Percentiles rank a stretch among this genome's conserved stretches.
These are phyloP conservation scores for Ophthalmolycus amberensis DNA, from an alignment of 2,113 vertebrate genomes.

Conservation along the genomic window DNA sequence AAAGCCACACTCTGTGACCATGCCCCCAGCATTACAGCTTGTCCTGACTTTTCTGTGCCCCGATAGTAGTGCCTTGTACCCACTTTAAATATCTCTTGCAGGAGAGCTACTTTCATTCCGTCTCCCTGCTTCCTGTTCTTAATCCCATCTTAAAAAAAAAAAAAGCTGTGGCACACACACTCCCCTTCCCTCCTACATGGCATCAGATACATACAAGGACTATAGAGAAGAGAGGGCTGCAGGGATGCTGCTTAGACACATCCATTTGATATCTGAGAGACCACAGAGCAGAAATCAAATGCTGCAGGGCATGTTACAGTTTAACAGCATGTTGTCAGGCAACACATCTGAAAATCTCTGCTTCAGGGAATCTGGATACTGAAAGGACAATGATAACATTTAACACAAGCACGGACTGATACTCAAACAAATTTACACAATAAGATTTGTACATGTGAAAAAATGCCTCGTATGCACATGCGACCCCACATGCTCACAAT, in stretches of 20 bases:
- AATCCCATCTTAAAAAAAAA: constrained; percentile 49
- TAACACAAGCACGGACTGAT: constrained; percentile 25
- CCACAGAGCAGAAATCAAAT: constrained; percentile 58
- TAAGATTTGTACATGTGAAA: constrained; percentile 18
- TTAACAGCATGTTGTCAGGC: constrained; percentile 41
- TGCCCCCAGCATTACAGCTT: constrained; percentile 36
- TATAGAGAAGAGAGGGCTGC: constrained; percentile 42
- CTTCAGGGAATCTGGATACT: constrained; percentile 31
- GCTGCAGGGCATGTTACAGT: constrained; percentile 54
- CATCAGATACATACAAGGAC: constrained; percentile 43
- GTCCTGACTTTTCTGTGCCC: constrained; percentile 61
- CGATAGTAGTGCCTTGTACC: constrained; percentile 12
- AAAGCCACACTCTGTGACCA: constrained; percentile 22
- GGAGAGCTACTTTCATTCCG: constrained; percentile 5
- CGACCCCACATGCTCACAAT: constrained; percentile 5
- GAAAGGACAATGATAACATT: constrained; percentile 40
- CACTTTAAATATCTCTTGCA: constrained; percentile 51
- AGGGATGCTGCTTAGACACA: constrained; percentile 45
- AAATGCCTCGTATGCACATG: neutral
- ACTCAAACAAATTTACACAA: constrained; percentile 44
- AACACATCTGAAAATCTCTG: constrained; percentile 50
- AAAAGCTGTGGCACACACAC: constrained; percentile 26
- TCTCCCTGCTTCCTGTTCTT: constrained; percentile 27
- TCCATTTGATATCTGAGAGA: constrained; percentile 55
- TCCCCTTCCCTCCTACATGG: constrained; percentile 17